These are phyloP conservation scores for Syrphus vitripennis DNA, from an alignment of 2,888 invertebrate genomes.

Conservation along the genomic window DNA sequence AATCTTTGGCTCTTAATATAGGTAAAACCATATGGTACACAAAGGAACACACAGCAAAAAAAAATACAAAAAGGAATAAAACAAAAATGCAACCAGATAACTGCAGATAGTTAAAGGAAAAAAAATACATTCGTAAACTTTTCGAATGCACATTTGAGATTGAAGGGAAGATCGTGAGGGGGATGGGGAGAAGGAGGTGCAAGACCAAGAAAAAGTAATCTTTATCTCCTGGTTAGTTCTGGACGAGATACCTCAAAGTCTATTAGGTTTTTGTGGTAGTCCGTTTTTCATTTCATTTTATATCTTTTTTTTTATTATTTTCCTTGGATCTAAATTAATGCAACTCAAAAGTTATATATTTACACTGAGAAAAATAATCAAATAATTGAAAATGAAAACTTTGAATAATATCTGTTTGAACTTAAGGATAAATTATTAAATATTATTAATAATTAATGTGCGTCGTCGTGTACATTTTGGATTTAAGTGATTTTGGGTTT, in stretches of 20 bases:
- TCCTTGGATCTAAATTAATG: background rate
- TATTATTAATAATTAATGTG: too few species aligned
- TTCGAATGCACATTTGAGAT: background rate
- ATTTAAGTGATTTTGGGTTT: too few species aligned
- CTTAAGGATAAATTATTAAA: too few species aligned
- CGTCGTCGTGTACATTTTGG: background rate
- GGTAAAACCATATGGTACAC: background rate
- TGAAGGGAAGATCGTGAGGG: background rate
- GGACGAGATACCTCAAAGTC: constrained; percentile 17
- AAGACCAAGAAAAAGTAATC: background rate
- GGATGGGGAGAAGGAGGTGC: too few species aligned
- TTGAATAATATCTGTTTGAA: too few species aligned
- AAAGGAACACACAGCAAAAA: background rate
- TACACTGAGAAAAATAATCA: background rate
- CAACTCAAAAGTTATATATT: background rate
- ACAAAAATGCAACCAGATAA: background rate
- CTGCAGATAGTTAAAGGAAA: background rate
- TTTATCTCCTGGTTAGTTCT: background rate
- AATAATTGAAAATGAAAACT: background rate
- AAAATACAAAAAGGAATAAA: background rate
- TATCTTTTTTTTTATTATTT: background rate
- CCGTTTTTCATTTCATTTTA: background rate
- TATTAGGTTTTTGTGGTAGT: background rate
- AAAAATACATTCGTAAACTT: background rate
- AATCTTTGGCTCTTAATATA: background rate